Percentiles rank a stretch among this genome's conserved stretches.
phyloP scores from a whole-genome alignment of 1,140 invertebrate species.

The Ectropis grisescens region DNA sequence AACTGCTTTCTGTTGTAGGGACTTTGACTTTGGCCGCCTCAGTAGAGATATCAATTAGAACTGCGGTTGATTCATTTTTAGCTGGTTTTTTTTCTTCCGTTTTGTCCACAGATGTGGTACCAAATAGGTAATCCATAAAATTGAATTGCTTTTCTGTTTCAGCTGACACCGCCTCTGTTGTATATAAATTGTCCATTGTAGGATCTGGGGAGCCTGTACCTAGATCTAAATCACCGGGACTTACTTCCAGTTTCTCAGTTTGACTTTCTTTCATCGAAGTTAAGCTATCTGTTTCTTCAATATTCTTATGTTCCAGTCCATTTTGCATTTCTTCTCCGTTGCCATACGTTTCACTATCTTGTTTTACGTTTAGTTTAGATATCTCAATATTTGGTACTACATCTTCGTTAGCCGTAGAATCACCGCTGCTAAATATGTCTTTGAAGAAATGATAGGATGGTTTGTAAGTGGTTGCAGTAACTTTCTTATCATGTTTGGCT shows the following conservation, averaged over 20 bases:
- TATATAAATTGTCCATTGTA: slow-evolving; percentile 35
- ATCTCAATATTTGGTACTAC: slow-evolving; percentile 39
- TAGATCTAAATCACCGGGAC: slow-evolving; percentile 47
- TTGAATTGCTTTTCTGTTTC: slow-evolving; percentile 34
- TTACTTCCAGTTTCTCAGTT: slow-evolving; percentile 17
- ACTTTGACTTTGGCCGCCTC: slow-evolving; percentile 21
- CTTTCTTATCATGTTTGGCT: slow-evolving; percentile 22
- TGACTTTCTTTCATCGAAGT: slow-evolving; percentile 8
- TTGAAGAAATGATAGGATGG: slow-evolving; percentile 45
- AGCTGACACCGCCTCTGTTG: slow-evolving; percentile 31
- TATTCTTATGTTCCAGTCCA: slow-evolving; percentile 6
- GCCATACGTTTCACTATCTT: no score
- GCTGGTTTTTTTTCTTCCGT: no score
- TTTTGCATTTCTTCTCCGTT: no score
- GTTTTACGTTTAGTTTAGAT: no score
- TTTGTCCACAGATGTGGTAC: slow-evolving; percentile 24
- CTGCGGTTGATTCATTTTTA: no score
- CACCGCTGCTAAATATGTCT: slow-evolving; percentile 34
- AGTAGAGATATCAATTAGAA: slow-evolving; percentile 14
- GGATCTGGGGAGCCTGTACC: slow-evolving; percentile 57
- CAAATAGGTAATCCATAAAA: slow-evolving; percentile 59
- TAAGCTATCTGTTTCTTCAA: slow-evolving; percentile 2
- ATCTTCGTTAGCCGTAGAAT: slow-evolving; percentile 14
- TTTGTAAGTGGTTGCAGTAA: slow-evolving; percentile 51
- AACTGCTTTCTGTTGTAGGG: slow-evolving; percentile 42